Evolutionary conservation across 2,888 invertebrate species (phyloP), one percentile per base, ranked within the genome.

Genomic region (Tachina fera): DNA sequence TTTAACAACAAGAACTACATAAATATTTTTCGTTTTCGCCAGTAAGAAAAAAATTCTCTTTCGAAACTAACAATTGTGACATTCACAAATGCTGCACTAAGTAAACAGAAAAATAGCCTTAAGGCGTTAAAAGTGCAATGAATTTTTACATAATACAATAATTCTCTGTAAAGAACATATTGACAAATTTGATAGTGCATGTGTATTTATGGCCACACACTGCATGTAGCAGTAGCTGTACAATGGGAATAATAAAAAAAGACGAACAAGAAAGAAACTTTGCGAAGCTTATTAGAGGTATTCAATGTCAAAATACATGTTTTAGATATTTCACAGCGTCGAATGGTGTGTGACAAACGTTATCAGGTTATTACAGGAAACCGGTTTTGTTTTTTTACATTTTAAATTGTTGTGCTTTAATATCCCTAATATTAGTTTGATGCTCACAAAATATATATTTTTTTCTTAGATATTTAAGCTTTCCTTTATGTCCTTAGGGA

Each of bases 151-250:
- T 43, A 39, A 9, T 41, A 19, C 49, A 51, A 51, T 39, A 31
- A 13, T 31, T 31, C 31, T 31, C 63, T 16, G 10, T 51, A 22
- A 11, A 8, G 45, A 9, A 65, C 14, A 47, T 6, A 51, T 68
- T 51, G 68, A 58, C 58, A 67, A 16, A 65, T 22, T 65, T 56
- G 39, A 56, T 56, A 72, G 39, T 65, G 67, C 49, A 67, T 67
- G 22, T 45, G 39, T 43, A 56, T 79, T 39, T 56, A 56, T 39
- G 31, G 65, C 22, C 49, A 72, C 51, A 72, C 51, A 72, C 31
- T 31, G 31, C 31, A 31, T 31, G 31, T 0, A 6, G 16, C 47
- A 72, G 71, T 63, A 65, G 49, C 43, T 51, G 14, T 61, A 58
- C 49, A 5, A 19, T 72, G 22, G 22, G 19, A 47, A 65, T 13